These are phyloP conservation scores for Hyposmocoma kahamanoa DNA, from an alignment of 1,140 invertebrate species.

Conservation along the genomic window DNA sequence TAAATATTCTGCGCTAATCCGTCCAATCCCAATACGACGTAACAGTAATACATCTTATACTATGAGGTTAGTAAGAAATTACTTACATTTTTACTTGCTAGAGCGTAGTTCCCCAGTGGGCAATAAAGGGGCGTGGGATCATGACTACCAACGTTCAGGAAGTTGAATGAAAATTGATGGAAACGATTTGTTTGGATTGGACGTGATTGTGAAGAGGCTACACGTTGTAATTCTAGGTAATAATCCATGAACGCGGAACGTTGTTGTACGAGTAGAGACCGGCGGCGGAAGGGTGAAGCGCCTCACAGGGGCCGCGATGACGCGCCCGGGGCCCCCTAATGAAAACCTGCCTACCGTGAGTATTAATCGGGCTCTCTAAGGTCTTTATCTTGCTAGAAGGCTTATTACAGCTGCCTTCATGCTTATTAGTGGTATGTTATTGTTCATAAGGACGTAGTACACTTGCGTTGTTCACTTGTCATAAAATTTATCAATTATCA, in stretches of 20 bases:
- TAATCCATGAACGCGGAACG: conserved; percentile 16
- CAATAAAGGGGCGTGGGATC: conserved; percentile 1
- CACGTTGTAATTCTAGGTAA: conserved; percentile 16
- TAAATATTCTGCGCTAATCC: too few species aligned
- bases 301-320: conserved; percentile 61
- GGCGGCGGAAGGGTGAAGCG: conserved; percentile 22
- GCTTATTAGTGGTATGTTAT: not conserved
- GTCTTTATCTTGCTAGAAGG: too few species aligned
- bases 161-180: not conserved
- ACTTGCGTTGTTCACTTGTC: too few species aligned
- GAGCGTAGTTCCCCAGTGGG: too few species aligned
- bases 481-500: too few species aligned
- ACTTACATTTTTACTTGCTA: too few species aligned
- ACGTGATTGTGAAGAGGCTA: not conserved
- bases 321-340: conserved; percentile 82
- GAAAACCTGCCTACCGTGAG: conserved; percentile 82
- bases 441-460: not conserved
- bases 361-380: too few species aligned
- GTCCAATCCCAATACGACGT: too few species aligned
- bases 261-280: not conserved
- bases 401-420: not conserved
- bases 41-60: too few species aligned
- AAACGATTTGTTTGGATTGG: not conserved
- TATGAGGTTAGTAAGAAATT: too few species aligned
- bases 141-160: conserved; percentile 10